Evolutionary conservation across 2,797 vertebrate genomes (phyloP).

Genomic region (Sebastes alutus): DNA sequence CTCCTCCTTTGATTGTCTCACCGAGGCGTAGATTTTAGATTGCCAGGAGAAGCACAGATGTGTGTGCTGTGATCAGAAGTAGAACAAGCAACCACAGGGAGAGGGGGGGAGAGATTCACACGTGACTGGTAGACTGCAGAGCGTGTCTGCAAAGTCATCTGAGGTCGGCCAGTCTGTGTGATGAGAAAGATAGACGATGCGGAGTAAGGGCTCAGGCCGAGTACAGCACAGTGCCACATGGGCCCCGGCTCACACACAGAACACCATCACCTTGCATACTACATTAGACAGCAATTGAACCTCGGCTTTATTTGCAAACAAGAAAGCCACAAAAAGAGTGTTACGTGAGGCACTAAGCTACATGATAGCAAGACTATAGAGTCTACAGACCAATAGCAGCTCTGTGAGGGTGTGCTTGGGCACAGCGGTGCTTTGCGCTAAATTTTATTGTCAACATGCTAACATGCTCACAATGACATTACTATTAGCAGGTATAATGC

Average conservation of each 20-base stretch:
- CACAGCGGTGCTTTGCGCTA: neutral
- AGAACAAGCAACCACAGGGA: slow-evolving; percentile 59
- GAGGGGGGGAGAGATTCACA: slow-evolving; percentile 55
- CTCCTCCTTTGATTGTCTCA: slow-evolving; percentile 42
- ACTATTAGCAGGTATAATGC: neutral
- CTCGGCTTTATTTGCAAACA: slow-evolving; percentile 40
- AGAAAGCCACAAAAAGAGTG: slow-evolving; percentile 1
- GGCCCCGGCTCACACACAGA: slow-evolving; percentile 27
- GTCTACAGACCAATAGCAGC: neutral
- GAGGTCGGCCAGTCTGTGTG: slow-evolving; percentile 72
- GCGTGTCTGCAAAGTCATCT: slow-evolving; percentile 83
- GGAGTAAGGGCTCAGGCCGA: slow-evolving; percentile 49
- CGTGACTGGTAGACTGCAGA: slow-evolving; percentile 75
- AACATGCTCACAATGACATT: neutral
- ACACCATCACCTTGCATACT: slow-evolving; percentile 11
- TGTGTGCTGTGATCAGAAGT: slow-evolving; percentile 64
- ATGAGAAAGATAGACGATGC: slow-evolving; percentile 67
- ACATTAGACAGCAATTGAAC: slow-evolving; percentile 26
- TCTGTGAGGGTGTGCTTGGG: neutral
- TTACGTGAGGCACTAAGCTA: neutral
- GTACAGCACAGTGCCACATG: slow-evolving; percentile 34
- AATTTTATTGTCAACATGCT: neutral
- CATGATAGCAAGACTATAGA: neutral
- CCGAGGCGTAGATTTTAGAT: slow-evolving; percentile 29
- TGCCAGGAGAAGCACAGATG: slow-evolving; percentile 62